Evolutionary conservation across 1,140 invertebrate genomes (phyloP).

Genomic region (Diachasmimorpha longicaudata): DNA sequence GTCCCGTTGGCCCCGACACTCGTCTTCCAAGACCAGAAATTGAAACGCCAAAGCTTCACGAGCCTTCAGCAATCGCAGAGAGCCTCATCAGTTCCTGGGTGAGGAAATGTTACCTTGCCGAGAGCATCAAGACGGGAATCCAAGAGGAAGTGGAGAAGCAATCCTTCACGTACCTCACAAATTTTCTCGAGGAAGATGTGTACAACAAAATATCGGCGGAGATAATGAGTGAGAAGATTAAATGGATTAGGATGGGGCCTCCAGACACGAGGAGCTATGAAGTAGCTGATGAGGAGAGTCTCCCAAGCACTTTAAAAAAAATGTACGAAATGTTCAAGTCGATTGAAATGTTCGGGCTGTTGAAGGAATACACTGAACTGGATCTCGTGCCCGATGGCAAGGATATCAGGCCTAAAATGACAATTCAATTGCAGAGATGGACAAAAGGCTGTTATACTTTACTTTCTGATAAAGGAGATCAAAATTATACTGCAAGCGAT

Average conservation of each 20-base stretch:
- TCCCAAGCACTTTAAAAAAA: constrained; percentile 56
- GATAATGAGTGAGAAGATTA: constrained; percentile 58
- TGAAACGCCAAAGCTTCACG: constrained; percentile 15
- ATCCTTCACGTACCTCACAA: constrained; percentile 66
- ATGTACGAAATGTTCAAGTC: constrained; percentile 64
- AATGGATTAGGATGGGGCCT: constrained; percentile 68
- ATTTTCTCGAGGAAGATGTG: constrained; percentile 62
- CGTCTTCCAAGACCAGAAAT: constrained; percentile 27
- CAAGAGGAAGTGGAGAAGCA: constrained; percentile 66
- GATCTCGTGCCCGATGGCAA: constrained; percentile 56
- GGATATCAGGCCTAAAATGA: constrained; percentile 53
- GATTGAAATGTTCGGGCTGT: constrained; percentile 63
- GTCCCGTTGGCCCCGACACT: constrained; percentile 43
- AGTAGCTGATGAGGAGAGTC: constrained; percentile 57
- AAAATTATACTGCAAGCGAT: constrained; percentile 12
- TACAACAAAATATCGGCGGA: constrained; percentile 59
- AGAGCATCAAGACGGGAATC: constrained; percentile 59
- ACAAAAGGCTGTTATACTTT: constrained; percentile 69
- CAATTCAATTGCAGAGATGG: constrained; percentile 73
- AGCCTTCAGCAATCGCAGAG: constrained; percentile 38
- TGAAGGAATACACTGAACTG: constrained; percentile 71
- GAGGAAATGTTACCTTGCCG: constrained; percentile 60
- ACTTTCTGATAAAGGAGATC: constrained; percentile 42
- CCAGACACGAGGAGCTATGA: constrained; percentile 70
- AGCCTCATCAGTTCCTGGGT: constrained; percentile 61